Conservation (phyloP, 2,797 vertebrate genomes). For the Danio aesculapii region DNA sequence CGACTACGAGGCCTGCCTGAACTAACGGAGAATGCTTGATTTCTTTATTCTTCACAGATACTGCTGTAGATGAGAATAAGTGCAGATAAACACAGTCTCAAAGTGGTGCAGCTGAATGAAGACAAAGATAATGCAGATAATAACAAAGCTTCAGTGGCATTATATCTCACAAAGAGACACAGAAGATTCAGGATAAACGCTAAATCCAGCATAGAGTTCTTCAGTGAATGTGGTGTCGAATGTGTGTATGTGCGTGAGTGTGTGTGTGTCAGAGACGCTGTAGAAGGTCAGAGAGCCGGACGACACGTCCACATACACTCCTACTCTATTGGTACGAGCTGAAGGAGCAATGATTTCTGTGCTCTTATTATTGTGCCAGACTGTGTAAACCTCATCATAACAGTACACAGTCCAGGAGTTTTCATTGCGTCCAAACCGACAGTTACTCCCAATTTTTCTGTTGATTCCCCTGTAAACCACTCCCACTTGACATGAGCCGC, state of each 20-base stretch:
- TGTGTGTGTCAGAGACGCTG: background rate
- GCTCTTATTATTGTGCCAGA: slow-evolving; percentile 1
- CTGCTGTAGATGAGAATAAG: too few relatives aligned
- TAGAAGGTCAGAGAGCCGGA: too few relatives aligned
- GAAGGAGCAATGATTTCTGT: background rate
- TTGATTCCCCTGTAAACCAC: background rate
- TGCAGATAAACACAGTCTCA: too few relatives aligned
- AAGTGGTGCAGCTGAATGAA: too few relatives aligned
- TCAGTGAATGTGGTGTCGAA: background rate
- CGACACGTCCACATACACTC: too few relatives aligned
- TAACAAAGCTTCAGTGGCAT: too few relatives aligned
- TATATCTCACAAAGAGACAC: background rate
- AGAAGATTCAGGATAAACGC: background rate
- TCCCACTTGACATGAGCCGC: background rate
- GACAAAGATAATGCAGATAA: too few relatives aligned
- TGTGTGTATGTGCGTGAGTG: background rate
- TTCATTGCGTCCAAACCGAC: background rate
- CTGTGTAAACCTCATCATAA: background rate
- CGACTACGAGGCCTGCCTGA: too few relatives aligned
- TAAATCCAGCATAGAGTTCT: background rate
- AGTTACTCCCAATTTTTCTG: background rate
- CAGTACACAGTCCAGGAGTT: background rate
- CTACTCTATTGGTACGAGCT: too few relatives aligned
- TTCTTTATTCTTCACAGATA: too few relatives aligned
- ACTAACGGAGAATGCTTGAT: too few relatives aligned